Percentiles rank a stretch among this genome's conserved stretches.
These are phyloP conservation scores for Halcyon malimbica DNA, from an alignment of 2,113 vertebrate genomes.

Conservation along the genomic window DNA sequence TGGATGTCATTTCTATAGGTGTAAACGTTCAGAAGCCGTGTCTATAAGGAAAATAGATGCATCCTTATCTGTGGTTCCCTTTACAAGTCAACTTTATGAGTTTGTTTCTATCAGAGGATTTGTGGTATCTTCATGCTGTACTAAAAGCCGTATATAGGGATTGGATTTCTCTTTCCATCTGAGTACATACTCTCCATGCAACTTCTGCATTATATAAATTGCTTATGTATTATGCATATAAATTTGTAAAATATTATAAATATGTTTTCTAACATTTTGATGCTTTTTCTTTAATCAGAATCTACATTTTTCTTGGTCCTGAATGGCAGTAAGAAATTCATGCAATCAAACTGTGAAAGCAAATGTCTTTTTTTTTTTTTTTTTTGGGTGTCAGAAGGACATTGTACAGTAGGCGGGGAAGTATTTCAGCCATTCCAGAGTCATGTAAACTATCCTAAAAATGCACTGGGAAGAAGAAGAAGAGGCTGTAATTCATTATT, in stretches of 20 bases:
- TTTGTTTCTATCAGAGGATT: conserved; percentile 7
- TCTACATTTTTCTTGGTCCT: background rate
- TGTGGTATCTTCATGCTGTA: background rate
- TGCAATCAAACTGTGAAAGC: conserved; percentile 10
- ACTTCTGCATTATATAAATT: background rate
- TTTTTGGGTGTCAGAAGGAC: conserved; percentile 23
- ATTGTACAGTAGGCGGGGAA: conserved; percentile 74
- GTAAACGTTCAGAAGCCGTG: background rate
- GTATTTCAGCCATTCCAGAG: conserved; percentile 81
- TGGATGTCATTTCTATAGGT: background rate
- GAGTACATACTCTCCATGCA: background rate
- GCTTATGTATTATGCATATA: background rate
- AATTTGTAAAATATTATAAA: background rate
- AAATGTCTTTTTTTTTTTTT: background rate
- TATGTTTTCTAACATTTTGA: background rate
- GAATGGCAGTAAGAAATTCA: background rate
- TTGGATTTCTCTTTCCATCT: background rate
- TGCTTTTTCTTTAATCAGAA: background rate
- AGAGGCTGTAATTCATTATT: conserved; percentile 40
- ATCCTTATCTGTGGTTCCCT: background rate
- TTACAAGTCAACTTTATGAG: background rate
- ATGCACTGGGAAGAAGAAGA: conserved; percentile 74
- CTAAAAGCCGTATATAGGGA: background rate
- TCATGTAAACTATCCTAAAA: conserved; percentile 81
- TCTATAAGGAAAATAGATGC: background rate